Percentiles rank a stretch among this genome's conserved stretches.
These are phyloP conservation scores for Eledona agricola DNA, from an alignment of 2,888 invertebrate genomes.

Conservation along the genomic window DNA sequence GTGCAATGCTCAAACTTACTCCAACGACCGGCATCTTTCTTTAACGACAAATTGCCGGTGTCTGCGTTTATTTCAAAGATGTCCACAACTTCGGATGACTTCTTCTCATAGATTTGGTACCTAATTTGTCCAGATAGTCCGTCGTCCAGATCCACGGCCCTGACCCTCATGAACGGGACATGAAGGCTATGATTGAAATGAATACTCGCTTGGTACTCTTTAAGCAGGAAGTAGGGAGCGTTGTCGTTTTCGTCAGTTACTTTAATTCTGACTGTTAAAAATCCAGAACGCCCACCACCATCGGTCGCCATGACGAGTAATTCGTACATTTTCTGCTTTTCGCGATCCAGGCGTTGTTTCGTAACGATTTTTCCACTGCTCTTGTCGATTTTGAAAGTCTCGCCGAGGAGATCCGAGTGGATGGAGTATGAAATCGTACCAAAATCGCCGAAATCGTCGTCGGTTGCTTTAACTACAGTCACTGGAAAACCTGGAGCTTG, in stretches of 20 bases:
- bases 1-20: constrained; percentile 48
- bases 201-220: constrained; percentile 80
- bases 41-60: constrained; percentile 77
- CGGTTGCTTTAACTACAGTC: constrained; percentile 77
- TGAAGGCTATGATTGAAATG: constrained; percentile 68
- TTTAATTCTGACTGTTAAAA: constrained; percentile 79
- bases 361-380: constrained; percentile 76
- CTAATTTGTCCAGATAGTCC: constrained; percentile 75
- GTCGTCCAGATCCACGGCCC: constrained; percentile 82
- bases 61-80: constrained; percentile 78
- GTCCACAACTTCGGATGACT: constrained; percentile 70
- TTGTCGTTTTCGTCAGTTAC: constrained; percentile 88
- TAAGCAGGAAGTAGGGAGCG: constrained; percentile 77
- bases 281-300: constrained; percentile 79
- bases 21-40: constrained; percentile 68
- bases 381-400: constrained; percentile 78
- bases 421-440: constrained; percentile 80
- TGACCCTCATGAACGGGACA: constrained; percentile 69
- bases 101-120: constrained; percentile 81
- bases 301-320: constrained; percentile 85
- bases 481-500: constrained; percentile 78
- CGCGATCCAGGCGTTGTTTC: constrained; percentile 73
- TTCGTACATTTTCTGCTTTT: constrained; percentile 74
- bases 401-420: constrained; percentile 75
- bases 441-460: constrained; percentile 83